Base-by-base conservation (phyloP, 2,888 invertebrate genomes). In the Acrobeloides nanus region DNA sequence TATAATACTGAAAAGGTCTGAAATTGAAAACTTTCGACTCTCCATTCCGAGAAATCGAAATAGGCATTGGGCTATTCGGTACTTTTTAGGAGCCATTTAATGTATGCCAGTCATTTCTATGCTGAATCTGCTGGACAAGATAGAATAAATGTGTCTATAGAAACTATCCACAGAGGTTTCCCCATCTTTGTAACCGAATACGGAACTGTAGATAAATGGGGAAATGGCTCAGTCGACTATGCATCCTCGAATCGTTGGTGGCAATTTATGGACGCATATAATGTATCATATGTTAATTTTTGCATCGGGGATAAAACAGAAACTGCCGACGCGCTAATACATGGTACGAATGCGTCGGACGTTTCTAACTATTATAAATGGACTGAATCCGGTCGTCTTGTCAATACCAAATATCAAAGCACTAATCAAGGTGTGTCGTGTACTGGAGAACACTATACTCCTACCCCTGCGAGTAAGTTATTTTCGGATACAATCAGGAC, bases 151-250 rank as follows among this genome's bases (percentile, higher is more conserved):
- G n/a, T n/a, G n/a, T n/a, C n/a, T n/a, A n/a, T n/a, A n/a, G n/a
- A n/a, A n/a, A n/a, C 35, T n/a, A 21, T 21, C 7, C 20, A 34
- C n/a, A 38, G 26, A 29, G 41, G 41, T 4, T 8, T 41, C 15
- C 34, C 41, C 7, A 7, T 29, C 17, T 41, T 41, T 20, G 17
- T 18, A 23, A 41, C 41, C 21, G 41, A 41, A 41, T 41, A 41
- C 12, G 41, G 41, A 8, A 18, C 25, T n/a, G 41, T 26, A 23
- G 12, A 17, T 4, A 34, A 18, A 39, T 35, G 8, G 5, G 41
- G 41, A 41, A 40, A 25, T 29, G 10, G 10, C 12, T 29, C 10
- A 12, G 10, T 29, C 12, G 10, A 12, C 29, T 12, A 29, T 29
- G 10, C 10, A 29, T 12, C 12, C 7, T 33, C 5, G 18, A 5